Percentiles rank a stretch among this genome's conserved stretches.
Evolutionary conservation across 2,888 invertebrate species (phyloP).

Genomic region (Diplazon laetatorius): DNA sequence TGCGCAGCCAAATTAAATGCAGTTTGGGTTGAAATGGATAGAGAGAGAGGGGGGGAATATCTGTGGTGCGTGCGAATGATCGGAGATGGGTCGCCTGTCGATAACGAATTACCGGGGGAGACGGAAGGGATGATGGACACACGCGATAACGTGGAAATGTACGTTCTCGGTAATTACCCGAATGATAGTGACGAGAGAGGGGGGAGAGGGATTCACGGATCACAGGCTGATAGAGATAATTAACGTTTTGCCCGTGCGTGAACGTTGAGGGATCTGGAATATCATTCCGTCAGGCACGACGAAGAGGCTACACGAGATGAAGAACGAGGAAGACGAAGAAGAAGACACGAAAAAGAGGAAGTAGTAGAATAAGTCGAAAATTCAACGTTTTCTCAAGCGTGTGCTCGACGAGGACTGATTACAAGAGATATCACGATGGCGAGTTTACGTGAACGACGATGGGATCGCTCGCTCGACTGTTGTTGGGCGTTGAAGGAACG

Average conservation of each 20-base stretch:
- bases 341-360: background rate
- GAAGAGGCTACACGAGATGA: slow-evolving; percentile 71
- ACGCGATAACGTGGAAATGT: slow-evolving; percentile 76
- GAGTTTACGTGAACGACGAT: slow-evolving; percentile 64
- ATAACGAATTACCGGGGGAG: slow-evolving; percentile 45
- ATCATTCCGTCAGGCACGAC: slow-evolving; percentile 45
- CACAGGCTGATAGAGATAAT: slow-evolving; percentile 79
- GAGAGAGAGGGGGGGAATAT: too few species aligned
- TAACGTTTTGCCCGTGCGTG: slow-evolving; percentile 81
- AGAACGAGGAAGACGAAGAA: background rate
- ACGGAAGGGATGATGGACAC: slow-evolving; percentile 38
- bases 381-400: slow-evolving; percentile 28
- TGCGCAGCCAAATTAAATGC: slow-evolving; percentile 6
- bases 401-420: slow-evolving; percentile 63
- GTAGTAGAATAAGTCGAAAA: background rate
- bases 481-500: slow-evolving; percentile 80
- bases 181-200: slow-evolving; percentile 78
- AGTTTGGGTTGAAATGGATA: background rate
- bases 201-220: slow-evolving; percentile 48
- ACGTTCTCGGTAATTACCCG: slow-evolving; percentile 77
- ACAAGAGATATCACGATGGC: slow-evolving; percentile 78
- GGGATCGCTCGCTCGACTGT: slow-evolving; percentile 73
- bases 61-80: background rate
- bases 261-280: slow-evolving; percentile 75
- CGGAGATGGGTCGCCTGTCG: slow-evolving; percentile 38